A percentile compares a stretch with the other conserved stretches of the same genome.
Evolutionary conservation across 2,888 invertebrate genomes (phyloP).

Genomic region (Beris chalybata): DNA sequence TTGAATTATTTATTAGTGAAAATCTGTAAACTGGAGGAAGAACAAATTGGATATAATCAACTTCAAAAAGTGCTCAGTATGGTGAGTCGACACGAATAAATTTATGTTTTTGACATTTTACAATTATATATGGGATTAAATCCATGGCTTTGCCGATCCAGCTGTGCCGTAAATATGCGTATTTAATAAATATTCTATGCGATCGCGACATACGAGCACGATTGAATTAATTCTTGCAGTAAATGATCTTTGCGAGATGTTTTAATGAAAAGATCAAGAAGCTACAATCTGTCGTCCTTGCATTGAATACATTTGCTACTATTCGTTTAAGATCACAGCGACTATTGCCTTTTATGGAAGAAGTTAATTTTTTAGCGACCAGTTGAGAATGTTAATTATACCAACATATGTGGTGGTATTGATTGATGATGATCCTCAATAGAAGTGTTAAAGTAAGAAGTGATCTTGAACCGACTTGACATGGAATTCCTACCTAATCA

Average conservation of each 20-base stretch:
- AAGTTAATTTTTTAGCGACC: too few relatives aligned
- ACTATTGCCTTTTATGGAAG: background rate
- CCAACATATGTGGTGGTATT: too few relatives aligned
- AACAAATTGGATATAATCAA: constrained; percentile 16
- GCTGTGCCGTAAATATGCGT: constrained; percentile 6
- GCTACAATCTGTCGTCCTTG: constrained; percentile 5
- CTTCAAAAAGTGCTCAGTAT: constrained; percentile 34
- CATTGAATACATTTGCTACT: constrained; percentile 8
- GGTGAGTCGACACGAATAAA: constrained; percentile 27
- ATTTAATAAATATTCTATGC: background rate
- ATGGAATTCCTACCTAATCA: too few relatives aligned
- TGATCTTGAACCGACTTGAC: too few relatives aligned
- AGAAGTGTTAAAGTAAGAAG: too few relatives aligned
- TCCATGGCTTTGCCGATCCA: background rate
- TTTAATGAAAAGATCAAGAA: constrained; percentile 9
- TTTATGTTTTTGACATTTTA: constrained; percentile 1
- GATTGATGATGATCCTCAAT: too few relatives aligned
- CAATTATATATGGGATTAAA: background rate
- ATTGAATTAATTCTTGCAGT: too few relatives aligned
- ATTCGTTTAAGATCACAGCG: background rate
- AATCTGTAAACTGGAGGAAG: background rate
- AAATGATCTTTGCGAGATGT: too few relatives aligned
- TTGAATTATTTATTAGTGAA: background rate
- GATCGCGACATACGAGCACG: too few relatives aligned
- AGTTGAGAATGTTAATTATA: too few relatives aligned